phyloP scores from a whole-genome alignment of 2,888 invertebrate species.

The Tachina lurida region DNA sequence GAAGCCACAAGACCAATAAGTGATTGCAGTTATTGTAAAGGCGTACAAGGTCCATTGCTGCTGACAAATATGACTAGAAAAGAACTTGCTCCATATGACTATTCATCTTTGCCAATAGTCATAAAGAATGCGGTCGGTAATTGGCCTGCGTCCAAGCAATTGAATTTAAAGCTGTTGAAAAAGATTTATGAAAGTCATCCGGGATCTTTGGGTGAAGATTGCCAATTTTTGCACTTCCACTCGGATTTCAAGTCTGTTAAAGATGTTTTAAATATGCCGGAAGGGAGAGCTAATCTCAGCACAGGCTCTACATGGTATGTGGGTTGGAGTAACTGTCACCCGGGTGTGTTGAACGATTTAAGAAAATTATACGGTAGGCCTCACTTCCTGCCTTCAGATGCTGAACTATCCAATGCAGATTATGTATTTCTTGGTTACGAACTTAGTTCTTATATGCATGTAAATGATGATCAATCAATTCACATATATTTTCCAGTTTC shows the following conservation, averaged over 20 bases:
- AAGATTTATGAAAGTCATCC: slow-evolving; percentile 87
- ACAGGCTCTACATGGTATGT: slow-evolving; percentile 93
- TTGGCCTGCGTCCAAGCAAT: slow-evolving; percentile 89
- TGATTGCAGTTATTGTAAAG: slow-evolving; percentile 90
- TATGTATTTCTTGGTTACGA: slow-evolving; percentile 96
- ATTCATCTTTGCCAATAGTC: slow-evolving; percentile 91
- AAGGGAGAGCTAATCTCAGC: slow-evolving; percentile 84
- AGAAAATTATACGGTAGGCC: slow-evolving; percentile 91
- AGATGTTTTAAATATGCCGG: slow-evolving; percentile 91
- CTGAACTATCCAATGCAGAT: slow-evolving; percentile 94
- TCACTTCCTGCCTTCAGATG: slow-evolving; percentile 93
- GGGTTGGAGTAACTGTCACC: slow-evolving; percentile 96
- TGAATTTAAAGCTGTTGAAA: slow-evolving; percentile 88
- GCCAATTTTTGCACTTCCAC: slow-evolving; percentile 94
- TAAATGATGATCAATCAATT: slow-evolving; percentile 84
- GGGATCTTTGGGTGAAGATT: slow-evolving; percentile 90
- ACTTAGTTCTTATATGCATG: slow-evolving; percentile 95
- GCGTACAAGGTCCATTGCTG: slow-evolving; percentile 87
- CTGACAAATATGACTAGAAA: slow-evolving; percentile 87
- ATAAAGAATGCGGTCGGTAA: slow-evolving; percentile 89
- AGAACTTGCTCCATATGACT: slow-evolving; percentile 89
- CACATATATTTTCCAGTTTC: background rate
- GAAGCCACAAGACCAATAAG: slow-evolving; percentile 93
- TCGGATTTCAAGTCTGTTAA: slow-evolving; percentile 89
- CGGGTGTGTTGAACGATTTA: slow-evolving; percentile 88